A percentile compares a stretch with the other conserved stretches of the same genome.
Evolutionary conservation across 1,140 invertebrate species (phyloP).

Genomic region (Cecropterus lyciades): DNA sequence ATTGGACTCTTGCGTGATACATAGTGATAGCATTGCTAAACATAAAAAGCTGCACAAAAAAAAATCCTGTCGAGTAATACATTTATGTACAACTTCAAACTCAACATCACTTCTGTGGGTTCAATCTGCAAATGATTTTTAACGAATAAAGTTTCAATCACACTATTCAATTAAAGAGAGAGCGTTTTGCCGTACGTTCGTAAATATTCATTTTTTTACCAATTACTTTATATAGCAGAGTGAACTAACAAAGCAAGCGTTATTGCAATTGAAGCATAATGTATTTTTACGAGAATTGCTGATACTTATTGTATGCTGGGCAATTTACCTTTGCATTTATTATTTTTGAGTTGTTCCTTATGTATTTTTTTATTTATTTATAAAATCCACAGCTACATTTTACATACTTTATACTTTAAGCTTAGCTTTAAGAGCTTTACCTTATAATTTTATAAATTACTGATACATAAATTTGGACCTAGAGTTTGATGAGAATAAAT

Average conservation of each 20-base stretch:
- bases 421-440: no score
- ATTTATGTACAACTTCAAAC: not conserved
- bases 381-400: no score
- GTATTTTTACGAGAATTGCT: constrained; percentile 12
- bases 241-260: constrained; percentile 41
- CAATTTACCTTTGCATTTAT: constrained; percentile 1
- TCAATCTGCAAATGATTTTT: constrained; percentile 20
- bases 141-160: constrained; percentile 20
- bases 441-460: no score
- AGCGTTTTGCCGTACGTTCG: constrained; percentile 50
- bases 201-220: constrained; percentile 58
- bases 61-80: not conserved
- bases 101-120: not conserved
- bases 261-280: constrained; percentile 33
- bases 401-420: no score
- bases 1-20: no score
- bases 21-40: no score
- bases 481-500: no score
- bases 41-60: no score
- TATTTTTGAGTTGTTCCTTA: not conserved
- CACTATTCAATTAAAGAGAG: constrained; percentile 56
- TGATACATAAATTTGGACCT: no score
- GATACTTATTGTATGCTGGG: not conserved
- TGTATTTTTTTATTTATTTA: no score
- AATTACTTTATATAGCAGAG: constrained; percentile 58